Evolutionary conservation across 2,888 invertebrate genomes (phyloP).

Genomic region (Prosapia bicincta): DNA sequence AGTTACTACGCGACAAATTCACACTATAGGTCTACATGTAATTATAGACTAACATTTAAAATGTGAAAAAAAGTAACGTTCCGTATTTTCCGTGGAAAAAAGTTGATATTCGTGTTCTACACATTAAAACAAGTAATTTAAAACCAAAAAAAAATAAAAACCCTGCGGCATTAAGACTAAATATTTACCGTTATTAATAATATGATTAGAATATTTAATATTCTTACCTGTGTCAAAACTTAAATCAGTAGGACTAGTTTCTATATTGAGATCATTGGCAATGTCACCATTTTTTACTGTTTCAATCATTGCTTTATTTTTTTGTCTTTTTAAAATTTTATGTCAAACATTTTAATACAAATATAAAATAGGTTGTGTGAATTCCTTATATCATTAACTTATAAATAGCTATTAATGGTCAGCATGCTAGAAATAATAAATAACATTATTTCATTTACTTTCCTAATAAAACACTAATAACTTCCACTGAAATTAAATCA

Average conservation of each 20-base stretch:
- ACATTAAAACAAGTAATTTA: too few relatives aligned
- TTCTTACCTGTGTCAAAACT: constrained; percentile 8
- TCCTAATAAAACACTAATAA: background rate
- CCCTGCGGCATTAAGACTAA: too few relatives aligned
- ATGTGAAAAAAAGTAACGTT: too few relatives aligned
- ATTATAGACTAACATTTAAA: too few relatives aligned
- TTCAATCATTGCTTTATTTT: background rate
- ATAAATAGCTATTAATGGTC: background rate
- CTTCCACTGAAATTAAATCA: too few relatives aligned
- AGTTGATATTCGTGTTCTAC: too few relatives aligned
- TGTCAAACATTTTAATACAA: background rate
- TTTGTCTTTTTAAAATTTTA: background rate
- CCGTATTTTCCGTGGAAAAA: too few relatives aligned
- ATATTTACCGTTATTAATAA: too few relatives aligned
- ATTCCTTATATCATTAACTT: background rate
- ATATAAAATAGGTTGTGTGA: background rate
- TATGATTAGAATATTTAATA: too few relatives aligned
- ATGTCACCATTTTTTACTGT: background rate
- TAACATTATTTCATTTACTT: background rate
- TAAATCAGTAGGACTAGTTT: background rate
- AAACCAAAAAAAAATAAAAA: too few relatives aligned
- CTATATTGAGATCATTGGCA: background rate
- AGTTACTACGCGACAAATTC: too few relatives aligned
- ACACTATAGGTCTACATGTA: too few relatives aligned
- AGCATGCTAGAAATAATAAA: background rate